Conservation (phyloP, 2,797 vertebrate species). For the Micromesistius poutassou region DNA sequence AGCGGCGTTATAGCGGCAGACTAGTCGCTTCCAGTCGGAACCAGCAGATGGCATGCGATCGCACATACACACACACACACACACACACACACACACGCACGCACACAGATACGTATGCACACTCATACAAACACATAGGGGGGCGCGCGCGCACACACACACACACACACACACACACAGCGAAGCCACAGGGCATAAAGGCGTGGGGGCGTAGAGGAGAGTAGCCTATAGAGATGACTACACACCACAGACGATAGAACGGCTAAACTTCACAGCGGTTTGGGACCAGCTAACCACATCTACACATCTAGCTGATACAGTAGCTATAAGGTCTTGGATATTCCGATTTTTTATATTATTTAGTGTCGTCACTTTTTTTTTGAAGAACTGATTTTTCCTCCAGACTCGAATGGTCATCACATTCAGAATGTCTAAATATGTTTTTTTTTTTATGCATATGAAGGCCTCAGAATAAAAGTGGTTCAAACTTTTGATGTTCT, state of each 20-base stretch:
- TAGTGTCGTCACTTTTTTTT: neutral
- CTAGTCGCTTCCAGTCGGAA: slow-evolving; percentile 84
- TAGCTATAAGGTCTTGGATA: neutral
- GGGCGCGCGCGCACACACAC: neutral
- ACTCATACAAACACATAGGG: neutral
- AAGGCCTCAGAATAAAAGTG: neutral
- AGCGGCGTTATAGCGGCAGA: slow-evolving; percentile 87
- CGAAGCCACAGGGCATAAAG: neutral
- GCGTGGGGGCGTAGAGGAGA: neutral
- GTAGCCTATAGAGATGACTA: neutral
- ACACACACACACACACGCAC: neutral
- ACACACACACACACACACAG: neutral
- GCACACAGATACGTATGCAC: neutral
- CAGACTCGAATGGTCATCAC: neutral
- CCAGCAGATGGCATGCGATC: slow-evolving; percentile 95
- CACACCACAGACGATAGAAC: neutral
- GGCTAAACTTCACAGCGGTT: neutral
- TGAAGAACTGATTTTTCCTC: neutral
- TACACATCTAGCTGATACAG: neutral
- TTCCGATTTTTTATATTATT: neutral
- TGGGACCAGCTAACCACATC: neutral
- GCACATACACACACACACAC: neutral
- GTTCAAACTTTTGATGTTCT: neutral
- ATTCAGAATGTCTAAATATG: neutral
- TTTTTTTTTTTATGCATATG: no score